These are phyloP conservation scores for Aplysina aerophoba DNA, from an alignment of 37 sponge, comb jelly and placozoan species.

Conservation along the genomic window DNA sequence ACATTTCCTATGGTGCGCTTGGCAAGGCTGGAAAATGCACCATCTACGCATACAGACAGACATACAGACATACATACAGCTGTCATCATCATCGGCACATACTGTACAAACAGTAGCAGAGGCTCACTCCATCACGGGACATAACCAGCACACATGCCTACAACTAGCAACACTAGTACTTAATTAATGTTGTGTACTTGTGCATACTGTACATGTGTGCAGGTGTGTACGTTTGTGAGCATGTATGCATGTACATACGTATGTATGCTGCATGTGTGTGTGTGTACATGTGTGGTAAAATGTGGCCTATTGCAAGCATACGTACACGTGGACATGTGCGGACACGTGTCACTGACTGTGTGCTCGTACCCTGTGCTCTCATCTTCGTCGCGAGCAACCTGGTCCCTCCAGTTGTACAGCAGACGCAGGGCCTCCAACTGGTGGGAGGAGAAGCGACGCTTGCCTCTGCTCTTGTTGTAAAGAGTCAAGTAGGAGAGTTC, in stretches of 20 bases:
- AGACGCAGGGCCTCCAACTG: conserved; percentile 71
- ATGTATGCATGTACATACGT: too few relatives aligned
- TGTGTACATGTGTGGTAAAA: conserved; percentile 35
- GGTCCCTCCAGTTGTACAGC: conserved; percentile 85
- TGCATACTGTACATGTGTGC: too few relatives aligned
- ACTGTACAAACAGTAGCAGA: too few relatives aligned
- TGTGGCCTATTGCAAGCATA: conserved; percentile 31
- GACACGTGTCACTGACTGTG: not conserved
- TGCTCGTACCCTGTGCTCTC: conserved; percentile 75
- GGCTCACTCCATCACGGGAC: too few relatives aligned
- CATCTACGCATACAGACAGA: too few relatives aligned
- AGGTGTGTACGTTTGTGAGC: too few relatives aligned
- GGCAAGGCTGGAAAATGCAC: too few relatives aligned
- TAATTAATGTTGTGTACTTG: too few relatives aligned
- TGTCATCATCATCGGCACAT: too few relatives aligned
- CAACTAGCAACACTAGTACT: too few relatives aligned
- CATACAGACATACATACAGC: too few relatives aligned
- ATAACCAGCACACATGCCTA: too few relatives aligned
- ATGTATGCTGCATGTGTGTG: conserved; percentile 4
- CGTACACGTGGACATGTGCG: conserved; percentile 13
- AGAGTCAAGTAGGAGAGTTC: conserved; percentile 67
- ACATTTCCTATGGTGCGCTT: not conserved
- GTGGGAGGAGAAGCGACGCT: conserved; percentile 69
- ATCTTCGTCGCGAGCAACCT: conserved; percentile 85
- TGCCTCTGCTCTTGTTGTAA: conserved; percentile 61